Percentiles rank a stretch among this genome's conserved stretches.
phyloP scores from a whole-genome alignment of 2,797 vertebrate species.

The Enteromius radiatus region DNA sequence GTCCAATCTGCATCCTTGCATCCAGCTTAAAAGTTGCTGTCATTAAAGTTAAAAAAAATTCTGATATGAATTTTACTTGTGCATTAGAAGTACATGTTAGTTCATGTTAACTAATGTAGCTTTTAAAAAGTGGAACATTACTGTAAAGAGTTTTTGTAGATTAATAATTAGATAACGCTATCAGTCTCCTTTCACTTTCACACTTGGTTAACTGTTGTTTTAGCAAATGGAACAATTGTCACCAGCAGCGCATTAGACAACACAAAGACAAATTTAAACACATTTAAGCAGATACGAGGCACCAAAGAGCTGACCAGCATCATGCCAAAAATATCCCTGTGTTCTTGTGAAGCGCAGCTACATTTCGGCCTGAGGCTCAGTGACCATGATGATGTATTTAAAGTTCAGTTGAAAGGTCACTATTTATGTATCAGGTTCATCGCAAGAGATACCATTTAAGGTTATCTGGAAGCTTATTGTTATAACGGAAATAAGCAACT shows the following conservation, averaged over 20 bases:
- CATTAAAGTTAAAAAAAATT: not conserved
- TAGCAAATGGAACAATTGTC: constrained; percentile 18
- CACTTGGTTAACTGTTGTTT: constrained; percentile 25
- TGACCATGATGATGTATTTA: not conserved
- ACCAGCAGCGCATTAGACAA: constrained; percentile 4
- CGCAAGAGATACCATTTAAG: not conserved
- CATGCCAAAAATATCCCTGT: not conserved
- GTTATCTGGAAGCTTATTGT: not conserved
- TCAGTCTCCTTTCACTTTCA: not conserved
- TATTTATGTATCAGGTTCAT: not conserved
- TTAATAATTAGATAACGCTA: not conserved
- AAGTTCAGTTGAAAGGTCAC: not conserved
- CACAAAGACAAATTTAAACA: not conserved
- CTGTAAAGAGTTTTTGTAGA: not conserved
- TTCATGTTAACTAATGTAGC: not conserved
- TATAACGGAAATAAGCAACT: not conserved
- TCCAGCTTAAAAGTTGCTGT: not conserved
- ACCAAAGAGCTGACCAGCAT: constrained; percentile 4
- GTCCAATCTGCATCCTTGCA: not conserved
- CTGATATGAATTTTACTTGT: no score
- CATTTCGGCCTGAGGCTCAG: not conserved
- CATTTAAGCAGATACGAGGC: constrained; percentile 2
- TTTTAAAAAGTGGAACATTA: not conserved
- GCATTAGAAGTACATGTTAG: not conserved
- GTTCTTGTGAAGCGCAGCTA: not conserved